These are phyloP conservation scores for Diogma glabrata DNA, from an alignment of 2,888 invertebrate species.

Conservation along the genomic window DNA sequence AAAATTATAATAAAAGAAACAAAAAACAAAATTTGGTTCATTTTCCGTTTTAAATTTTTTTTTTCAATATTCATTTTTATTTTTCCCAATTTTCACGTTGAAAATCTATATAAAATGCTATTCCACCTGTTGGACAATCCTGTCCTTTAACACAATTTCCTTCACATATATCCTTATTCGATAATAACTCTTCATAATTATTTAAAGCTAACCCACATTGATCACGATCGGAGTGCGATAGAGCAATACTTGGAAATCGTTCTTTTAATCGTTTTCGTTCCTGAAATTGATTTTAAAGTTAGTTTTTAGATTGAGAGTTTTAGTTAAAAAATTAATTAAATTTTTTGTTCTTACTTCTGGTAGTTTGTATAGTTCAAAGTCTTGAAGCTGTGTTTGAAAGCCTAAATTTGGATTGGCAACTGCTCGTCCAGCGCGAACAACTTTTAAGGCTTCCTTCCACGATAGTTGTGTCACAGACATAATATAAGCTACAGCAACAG, in stretches of 20 bases:
- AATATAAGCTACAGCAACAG: slow-evolving; percentile 90
- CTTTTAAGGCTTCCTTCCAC: slow-evolving; percentile 89
- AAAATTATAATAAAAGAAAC: no score
- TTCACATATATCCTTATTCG: slow-evolving; percentile 72
- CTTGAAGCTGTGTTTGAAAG: slow-evolving; percentile 87
- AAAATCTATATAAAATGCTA: slow-evolving; percentile 21
- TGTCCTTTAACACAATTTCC: slow-evolving; percentile 75
- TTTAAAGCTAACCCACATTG: slow-evolving; percentile 69
- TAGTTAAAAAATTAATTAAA: slow-evolving; percentile 19
- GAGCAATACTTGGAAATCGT: slow-evolving; percentile 68
- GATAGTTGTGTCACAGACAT: slow-evolving; percentile 84
- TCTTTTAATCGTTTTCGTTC: slow-evolving; percentile 75
- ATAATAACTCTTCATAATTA: slow-evolving; percentile 70
- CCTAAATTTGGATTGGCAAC: slow-evolving; percentile 95
- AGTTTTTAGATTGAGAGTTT: no score
- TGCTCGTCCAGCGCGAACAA: slow-evolving; percentile 80
- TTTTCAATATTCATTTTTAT: slow-evolving; percentile 8
- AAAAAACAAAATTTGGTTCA: no score
- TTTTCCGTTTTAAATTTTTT: no score
- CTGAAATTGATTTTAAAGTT: no score
- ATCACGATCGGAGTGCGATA: slow-evolving; percentile 58
- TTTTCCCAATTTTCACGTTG: slow-evolving; percentile 22
- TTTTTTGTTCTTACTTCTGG: slow-evolving; percentile 48
- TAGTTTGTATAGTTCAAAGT: slow-evolving; percentile 72
- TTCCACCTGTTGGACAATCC: slow-evolving; percentile 69